Base-by-base conservation (phyloP, 2,797 vertebrate species). In the Synanceia verrucosa region DNA sequence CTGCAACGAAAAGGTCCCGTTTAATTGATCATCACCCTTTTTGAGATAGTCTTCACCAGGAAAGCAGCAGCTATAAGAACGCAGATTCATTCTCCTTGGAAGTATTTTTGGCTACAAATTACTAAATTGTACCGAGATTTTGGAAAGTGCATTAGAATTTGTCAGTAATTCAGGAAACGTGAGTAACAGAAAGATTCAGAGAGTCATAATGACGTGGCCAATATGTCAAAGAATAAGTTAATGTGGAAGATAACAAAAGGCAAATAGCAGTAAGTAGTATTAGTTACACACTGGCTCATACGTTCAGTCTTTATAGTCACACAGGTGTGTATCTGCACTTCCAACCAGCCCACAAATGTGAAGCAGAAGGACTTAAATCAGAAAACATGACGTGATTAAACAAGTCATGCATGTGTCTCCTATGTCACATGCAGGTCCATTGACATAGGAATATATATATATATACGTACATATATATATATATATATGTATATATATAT, bases 281-380 rank as follows among this genome's bases (percentile, higher is more conserved):
- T n/a, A n/a, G n/a, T n/a, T n/a, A n/a, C 18, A 41, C 39, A 41
- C 37, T 0, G 0, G 9, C 18, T 41, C 18, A 2, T 18, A n/a
- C 39, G 18, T 33, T 33, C 31, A 33, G 8, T 33, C 2, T 9
- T 33, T 33, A 18, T 34, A 7, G 4, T 4, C 1, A n/a, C n/a
- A 41, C 39, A 41, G 18, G 18, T 41, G 18, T 7, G 39, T 41
- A 41, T 41, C 39, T 41, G 39, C 7, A 41, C 7, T n/a, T 16
- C 39, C 18, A 18, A 41, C 18, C 39, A n/a, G n/a, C 39, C 37
- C 16, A 39, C 37, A 39, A 16, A 39, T 39, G 37, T 18, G 37
- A 39, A 39, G 18, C 16, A 39, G 8, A 11, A 39, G 6, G 18
- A 39, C 37, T 0, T 6, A 39, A 9, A 41, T 41, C 39, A 41